Conservation (phyloP, 92 coral and sea anemone species). For the Palythoa heliodiscus region DNA sequence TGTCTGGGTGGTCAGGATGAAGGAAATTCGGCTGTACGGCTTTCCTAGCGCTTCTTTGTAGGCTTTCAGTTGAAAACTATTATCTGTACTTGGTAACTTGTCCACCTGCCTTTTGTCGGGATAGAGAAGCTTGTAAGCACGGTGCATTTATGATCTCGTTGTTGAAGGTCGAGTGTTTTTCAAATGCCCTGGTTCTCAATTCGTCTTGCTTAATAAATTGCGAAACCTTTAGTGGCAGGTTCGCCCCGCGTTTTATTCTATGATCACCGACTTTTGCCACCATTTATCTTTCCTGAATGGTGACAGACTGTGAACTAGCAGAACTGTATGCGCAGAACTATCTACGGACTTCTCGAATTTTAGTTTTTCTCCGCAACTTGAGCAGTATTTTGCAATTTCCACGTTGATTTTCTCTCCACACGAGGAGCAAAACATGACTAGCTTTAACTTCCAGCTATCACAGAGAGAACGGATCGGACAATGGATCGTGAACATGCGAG, state of each 20-base stretch:
- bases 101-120: background rate
- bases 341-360: background rate
- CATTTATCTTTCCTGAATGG: constrained; percentile 6
- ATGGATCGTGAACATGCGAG: background rate
- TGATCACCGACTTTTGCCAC: background rate
- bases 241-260: constrained; percentile 13
- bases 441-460: background rate
- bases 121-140: background rate
- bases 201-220: constrained; percentile 6
- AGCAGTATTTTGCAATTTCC: constrained; percentile 14
- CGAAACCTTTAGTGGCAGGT: constrained; percentile 20
- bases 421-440: constrained; percentile 6
- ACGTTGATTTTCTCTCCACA: background rate
- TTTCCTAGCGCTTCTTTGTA: constrained; percentile 15
- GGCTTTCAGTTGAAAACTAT: background rate
- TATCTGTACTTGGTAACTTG: background rate
- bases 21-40: constrained; percentile 15
- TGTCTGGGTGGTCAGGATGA: background rate
- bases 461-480: background rate
- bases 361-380: constrained; percentile 6
- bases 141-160: background rate
- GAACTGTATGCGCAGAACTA: background rate
- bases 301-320: background rate
- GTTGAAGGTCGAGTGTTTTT: constrained; percentile 15
- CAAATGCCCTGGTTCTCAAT: constrained; percentile 5